Evolutionary conservation across 2,113 vertebrate genomes (phyloP).

Genomic region (Perognathus longimembris): DNA sequence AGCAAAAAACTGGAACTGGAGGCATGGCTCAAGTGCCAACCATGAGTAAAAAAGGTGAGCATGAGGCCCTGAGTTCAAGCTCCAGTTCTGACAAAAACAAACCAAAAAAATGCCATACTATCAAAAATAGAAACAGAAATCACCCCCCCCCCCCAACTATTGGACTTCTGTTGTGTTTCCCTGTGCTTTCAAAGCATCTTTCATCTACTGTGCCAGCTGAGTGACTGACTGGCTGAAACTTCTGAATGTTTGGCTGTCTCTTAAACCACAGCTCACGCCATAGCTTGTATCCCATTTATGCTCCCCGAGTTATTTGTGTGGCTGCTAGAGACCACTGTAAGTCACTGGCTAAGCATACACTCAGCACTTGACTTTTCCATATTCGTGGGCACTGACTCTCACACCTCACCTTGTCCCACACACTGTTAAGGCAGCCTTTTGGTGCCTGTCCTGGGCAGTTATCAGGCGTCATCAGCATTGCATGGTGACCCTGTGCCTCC

Average conservation of each 20-base stretch:
- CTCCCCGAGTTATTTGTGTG: not conserved
- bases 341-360: rapidly evolving
- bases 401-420: constrained; percentile 85
- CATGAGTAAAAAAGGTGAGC: too few species aligned
- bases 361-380: constrained; percentile 42
- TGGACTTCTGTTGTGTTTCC: not conserved
- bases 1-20: too few species aligned
- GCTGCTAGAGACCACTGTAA: not conserved
- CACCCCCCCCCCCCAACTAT: not conserved
- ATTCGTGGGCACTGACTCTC: constrained; percentile 85
- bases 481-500: constrained; percentile 85
- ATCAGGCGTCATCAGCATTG: constrained; percentile 59
- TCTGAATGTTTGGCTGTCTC: not conserved
- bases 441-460: constrained; percentile 28
- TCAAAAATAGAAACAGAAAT: too few species aligned
- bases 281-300: rapidly evolving
- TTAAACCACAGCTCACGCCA: not conserved
- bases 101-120: too few species aligned
- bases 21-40: too few species aligned
- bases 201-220: not conserved
- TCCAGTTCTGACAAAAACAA: too few species aligned
- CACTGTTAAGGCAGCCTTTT: constrained; percentile 81
- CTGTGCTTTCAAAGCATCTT: not conserved
- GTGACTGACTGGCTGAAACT: not conserved
- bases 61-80: too few species aligned